Conservation (phyloP, 1,140 invertebrate species). For the Pseudomyrmex pallidus region DNA sequence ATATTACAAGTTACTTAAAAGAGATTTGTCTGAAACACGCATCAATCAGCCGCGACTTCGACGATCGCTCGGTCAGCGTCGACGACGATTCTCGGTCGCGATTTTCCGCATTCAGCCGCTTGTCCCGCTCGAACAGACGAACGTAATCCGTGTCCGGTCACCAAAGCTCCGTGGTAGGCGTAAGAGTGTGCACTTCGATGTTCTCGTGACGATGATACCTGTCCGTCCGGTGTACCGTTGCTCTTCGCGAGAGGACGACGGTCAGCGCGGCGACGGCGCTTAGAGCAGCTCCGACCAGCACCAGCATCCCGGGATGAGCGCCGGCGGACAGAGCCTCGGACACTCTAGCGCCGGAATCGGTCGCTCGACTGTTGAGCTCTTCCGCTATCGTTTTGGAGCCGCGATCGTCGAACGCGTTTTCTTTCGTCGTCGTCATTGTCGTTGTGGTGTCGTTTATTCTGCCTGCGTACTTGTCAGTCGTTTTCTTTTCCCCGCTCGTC, state of each 20-base stretch:
- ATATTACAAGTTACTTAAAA: constrained; percentile 31
- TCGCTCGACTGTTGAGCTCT: constrained; percentile 81
- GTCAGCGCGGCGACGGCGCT: constrained; percentile 84
- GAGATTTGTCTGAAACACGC: constrained; percentile 24
- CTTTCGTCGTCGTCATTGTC: constrained; percentile 38
- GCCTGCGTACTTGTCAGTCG: constrained; percentile 31
- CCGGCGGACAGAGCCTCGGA: constrained; percentile 75
- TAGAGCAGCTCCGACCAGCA: constrained; percentile 81
- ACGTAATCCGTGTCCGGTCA: constrained; percentile 85
- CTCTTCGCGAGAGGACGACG: constrained; percentile 81
- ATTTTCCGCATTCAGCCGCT: constrained; percentile 31
- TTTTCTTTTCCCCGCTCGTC: constrained; percentile 27
- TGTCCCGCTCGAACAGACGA: constrained; percentile 65
- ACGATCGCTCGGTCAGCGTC: constrained; percentile 22
- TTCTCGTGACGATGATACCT: constrained; percentile 86
- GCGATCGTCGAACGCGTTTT: constrained; percentile 21
- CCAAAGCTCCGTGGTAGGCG: constrained; percentile 88
- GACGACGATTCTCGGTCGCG: constrained; percentile 53
- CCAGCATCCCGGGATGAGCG: constrained; percentile 85
- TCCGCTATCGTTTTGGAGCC: constrained; percentile 78
- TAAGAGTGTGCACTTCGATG: constrained; percentile 89
- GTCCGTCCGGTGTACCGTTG: constrained; percentile 78
- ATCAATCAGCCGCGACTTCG: constrained; percentile 29
- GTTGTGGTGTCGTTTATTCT: constrained; percentile 19
- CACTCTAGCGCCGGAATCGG: constrained; percentile 76